Conservation (phyloP, 2,888 invertebrate species). For the Punctoribates punctum region DNA sequence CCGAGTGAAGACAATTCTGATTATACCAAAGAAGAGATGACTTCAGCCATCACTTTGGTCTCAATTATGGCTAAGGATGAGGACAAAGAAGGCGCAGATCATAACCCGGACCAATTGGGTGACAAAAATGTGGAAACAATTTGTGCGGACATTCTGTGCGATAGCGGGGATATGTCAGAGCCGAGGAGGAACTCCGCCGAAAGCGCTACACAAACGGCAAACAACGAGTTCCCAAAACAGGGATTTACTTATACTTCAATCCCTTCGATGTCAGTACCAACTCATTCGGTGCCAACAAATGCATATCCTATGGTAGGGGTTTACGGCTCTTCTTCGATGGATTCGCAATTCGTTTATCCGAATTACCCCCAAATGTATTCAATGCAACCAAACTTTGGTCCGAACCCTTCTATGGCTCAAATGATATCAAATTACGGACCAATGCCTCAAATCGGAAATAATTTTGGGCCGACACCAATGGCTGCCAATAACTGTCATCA, state of each 20-base stretch:
- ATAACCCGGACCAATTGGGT: background rate
- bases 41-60: conserved; percentile 27
- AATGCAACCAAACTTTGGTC: conserved; percentile 16
- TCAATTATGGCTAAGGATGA: conserved; percentile 24
- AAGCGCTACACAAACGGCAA: background rate
- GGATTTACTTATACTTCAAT: background rate
- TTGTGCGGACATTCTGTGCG: background rate
- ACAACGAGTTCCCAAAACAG: background rate
- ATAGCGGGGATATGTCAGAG: no score
- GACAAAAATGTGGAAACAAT: background rate
- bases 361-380: background rate
- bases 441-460: background rate
- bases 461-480: background rate
- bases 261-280: background rate
- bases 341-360: background rate
- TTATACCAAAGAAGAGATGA: conserved; percentile 10
- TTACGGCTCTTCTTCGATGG: conserved; percentile 2
- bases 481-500: background rate
- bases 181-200: background rate
- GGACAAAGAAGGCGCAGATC: background rate
- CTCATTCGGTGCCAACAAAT: background rate
- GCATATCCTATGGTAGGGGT: background rate
- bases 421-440: no score
- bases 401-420: background rate
- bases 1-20: no score